Evolutionary conservation across 1,140 invertebrate species (phyloP).

Genomic region (Melitaea cinxia): DNA sequence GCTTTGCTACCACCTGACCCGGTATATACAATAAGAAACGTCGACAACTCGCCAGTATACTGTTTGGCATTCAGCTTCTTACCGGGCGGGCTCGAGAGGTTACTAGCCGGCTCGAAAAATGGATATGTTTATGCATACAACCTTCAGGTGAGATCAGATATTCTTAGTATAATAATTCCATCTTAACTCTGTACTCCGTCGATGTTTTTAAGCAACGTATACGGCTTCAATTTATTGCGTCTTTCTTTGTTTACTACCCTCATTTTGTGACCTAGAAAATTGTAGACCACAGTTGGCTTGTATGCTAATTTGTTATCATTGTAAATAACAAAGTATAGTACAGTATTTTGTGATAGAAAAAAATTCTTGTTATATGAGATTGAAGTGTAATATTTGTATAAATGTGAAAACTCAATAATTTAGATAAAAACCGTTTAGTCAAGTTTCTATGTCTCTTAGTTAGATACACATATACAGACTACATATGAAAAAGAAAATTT

Average conservation of each 20-base stretch:
- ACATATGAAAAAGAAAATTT: no score
- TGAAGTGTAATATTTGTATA: neutral
- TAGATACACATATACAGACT: no score
- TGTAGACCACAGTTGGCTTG: slow-evolving; percentile 21
- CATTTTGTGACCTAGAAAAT: slow-evolving; percentile 68
- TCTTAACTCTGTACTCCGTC: slow-evolving; percentile 36
- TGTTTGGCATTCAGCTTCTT: slow-evolving; percentile 84
- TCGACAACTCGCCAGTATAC: slow-evolving; percentile 86
- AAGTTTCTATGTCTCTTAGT: no score
- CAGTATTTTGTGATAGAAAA: neutral
- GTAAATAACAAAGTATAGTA: neutral
- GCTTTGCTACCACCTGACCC: slow-evolving; percentile 84
- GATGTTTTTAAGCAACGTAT: slow-evolving; percentile 38
- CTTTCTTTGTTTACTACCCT: slow-evolving; percentile 71
- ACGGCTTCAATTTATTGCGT: slow-evolving; percentile 41
- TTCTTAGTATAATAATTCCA: slow-evolving; percentile 52
- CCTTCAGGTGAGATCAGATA: slow-evolving; percentile 83
- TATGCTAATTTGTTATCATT: slow-evolving; percentile 22
- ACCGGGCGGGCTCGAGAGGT: slow-evolving; percentile 82
- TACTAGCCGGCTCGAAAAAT: slow-evolving; percentile 86
- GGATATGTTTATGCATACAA: slow-evolving; percentile 88
- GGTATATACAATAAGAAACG: slow-evolving; percentile 84
- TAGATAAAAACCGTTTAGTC: no score
- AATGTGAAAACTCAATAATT: neutral
- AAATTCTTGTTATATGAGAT: neutral